phyloP scores from a whole-genome alignment of 2,888 invertebrate genomes.

The Steinernema hermaphroditum region DNA sequence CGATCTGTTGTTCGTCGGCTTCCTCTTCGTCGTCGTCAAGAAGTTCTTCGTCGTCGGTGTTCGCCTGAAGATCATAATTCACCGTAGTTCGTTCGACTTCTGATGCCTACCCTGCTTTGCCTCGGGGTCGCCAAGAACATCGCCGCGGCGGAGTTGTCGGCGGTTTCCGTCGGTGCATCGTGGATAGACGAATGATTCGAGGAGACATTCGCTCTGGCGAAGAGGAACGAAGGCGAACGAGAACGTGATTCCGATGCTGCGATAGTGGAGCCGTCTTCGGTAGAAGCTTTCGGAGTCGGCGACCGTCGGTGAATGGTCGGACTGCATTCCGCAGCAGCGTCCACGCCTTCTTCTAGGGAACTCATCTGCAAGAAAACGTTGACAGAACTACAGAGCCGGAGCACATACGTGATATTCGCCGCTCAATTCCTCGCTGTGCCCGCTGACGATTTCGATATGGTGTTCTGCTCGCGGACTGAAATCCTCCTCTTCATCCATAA shows the following conservation, averaged over 20 bases:
- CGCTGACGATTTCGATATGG: not conserved
- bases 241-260: not conserved
- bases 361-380: not conserved
- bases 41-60: constrained; percentile 28
- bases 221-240: not conserved
- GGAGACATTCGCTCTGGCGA: not conserved
- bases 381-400: too few relatives aligned
- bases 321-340: constrained; percentile 12
- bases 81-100: not conserved
- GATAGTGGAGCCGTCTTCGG: not conserved
- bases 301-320: not conserved
- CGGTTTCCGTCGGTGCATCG: not conserved
- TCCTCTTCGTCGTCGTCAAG: constrained; percentile 15
- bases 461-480: too few relatives aligned
- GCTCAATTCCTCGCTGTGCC: not conserved
- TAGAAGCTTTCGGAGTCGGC: not conserved
- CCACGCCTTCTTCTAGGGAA: constrained; percentile 17
- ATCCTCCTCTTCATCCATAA: not conserved
- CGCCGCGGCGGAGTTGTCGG: constrained; percentile 2
- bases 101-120: not conserved
- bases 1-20: constrained; percentile 13
- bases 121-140: constrained; percentile 1
- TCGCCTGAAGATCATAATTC: not conserved
- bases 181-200: not conserved
- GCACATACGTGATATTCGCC: not conserved